Evolutionary conservation across 2,797 vertebrate species (phyloP).

Genomic region (Lagodon rhomboides): DNA sequence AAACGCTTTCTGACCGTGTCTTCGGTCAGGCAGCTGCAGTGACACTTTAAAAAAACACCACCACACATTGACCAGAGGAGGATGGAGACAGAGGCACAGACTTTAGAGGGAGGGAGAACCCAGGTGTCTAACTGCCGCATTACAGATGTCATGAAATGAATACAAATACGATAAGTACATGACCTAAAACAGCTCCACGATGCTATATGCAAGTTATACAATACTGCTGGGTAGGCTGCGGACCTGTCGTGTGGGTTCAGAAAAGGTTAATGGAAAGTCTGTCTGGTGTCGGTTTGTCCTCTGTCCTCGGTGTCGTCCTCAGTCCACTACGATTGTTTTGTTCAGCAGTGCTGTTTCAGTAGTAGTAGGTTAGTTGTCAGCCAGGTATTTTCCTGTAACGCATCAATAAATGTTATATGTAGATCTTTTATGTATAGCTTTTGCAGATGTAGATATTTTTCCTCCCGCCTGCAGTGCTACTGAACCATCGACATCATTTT

Average conservation of each 20-base stretch:
- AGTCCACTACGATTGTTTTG: conserved; percentile 67
- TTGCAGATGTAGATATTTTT: too few species aligned
- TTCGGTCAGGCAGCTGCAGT: conserved; percentile 86
- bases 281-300: conserved; percentile 67
- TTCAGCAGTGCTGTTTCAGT: conserved; percentile 65
- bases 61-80: conserved; percentile 72
- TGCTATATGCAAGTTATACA: conserved; percentile 88
- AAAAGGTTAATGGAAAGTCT: conserved; percentile 81
- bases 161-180: conserved; percentile 96
- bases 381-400: conserved; percentile 95
- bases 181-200: conserved; percentile 93
- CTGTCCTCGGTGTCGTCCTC: conserved; percentile 59
- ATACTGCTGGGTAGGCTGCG: conserved; percentile 94
- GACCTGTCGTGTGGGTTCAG: conserved; percentile 84
- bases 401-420: neutral
- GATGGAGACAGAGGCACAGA: conserved; percentile 74
- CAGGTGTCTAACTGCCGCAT: conserved; percentile 83
- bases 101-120: conserved; percentile 74
- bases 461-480: too few species aligned
- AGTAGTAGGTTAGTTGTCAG: conserved; percentile 90
- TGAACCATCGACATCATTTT: too few species aligned
- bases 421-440: neutral
- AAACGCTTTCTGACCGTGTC: conserved; percentile 27
- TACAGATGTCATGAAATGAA: conserved; percentile 93
- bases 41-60: conserved; percentile 66